A percentile compares a stretch with the other conserved stretches of the same genome.
Evolutionary conservation across 2,113 vertebrate species (phyloP).

Genomic region (Melanocharis versteri): DNA sequence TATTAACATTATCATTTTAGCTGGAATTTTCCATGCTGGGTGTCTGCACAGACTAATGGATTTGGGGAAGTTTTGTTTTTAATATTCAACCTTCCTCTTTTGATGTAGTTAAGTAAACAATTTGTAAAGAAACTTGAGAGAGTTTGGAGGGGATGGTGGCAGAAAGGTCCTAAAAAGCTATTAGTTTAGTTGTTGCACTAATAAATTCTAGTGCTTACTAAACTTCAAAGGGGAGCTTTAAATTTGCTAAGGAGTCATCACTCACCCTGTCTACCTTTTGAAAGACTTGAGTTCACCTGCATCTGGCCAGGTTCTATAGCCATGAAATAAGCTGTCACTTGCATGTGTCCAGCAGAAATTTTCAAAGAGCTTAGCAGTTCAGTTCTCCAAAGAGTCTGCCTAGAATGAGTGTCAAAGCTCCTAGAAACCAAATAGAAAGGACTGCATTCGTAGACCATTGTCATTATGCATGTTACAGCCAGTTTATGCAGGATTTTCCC

Average conservation of each 20-base stretch:
- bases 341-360: neutral
- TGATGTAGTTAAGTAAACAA: neutral
- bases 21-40: neutral
- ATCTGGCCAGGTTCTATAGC: neutral
- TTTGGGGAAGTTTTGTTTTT: neutral
- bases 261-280: neutral
- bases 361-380: neutral
- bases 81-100: neutral
- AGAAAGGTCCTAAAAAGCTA: neutral
- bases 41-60: neutral
- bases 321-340: neutral
- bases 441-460: neutral
- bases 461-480: neutral
- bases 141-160: rapidly evolving
- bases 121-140: neutral
- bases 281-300: neutral
- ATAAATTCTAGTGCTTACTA: neutral
- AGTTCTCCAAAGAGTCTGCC: neutral
- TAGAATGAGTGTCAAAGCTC: neutral
- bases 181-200: neutral
- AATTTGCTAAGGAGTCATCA: neutral
- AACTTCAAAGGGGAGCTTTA: neutral
- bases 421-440: neutral
- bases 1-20: neutral
- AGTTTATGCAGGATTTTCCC: neutral